Conservation (phyloP, 2,888 invertebrate genomes). For the Eueremaeus valkanovi region DNA sequence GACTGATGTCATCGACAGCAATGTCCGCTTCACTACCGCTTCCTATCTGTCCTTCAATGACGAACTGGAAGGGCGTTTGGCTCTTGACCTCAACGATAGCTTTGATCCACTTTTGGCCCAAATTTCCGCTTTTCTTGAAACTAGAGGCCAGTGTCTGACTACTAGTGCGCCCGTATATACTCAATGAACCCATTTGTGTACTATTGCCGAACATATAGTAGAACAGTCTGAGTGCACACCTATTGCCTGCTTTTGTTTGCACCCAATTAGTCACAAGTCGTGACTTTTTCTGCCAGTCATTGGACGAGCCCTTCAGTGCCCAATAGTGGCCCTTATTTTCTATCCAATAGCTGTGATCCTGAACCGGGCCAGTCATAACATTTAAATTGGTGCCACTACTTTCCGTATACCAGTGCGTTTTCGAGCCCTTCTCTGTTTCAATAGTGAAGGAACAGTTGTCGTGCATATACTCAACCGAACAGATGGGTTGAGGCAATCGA, state of each 20-base stretch:
- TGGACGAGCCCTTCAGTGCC: neutral
- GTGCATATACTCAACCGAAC: neutral
- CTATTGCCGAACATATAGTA: conserved; percentile 12
- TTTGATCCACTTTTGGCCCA: neutral
- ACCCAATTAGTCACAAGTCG: neutral
- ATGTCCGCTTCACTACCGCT: neutral
- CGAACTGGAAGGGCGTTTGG: conserved; percentile 6
- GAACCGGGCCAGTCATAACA: neutral
- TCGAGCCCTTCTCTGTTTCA: neutral
- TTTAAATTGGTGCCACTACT: neutral
- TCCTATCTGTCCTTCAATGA: conserved; percentile 30
- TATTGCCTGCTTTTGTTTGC: neutral
- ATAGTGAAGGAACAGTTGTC: neutral
- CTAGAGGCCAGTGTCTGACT: neutral
- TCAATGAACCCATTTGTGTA: neutral
- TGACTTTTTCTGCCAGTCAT: neutral
- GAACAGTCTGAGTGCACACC: conserved; percentile 30
- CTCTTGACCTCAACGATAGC: neutral
- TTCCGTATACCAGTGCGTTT: neutral
- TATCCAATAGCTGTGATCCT: neutral
- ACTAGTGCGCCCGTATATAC: neutral
- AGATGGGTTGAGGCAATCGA: neutral
- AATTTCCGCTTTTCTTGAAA: neutral
- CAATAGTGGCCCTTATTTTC: neutral
- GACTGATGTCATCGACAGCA: conserved; percentile 34